These are phyloP conservation scores for Pristionchus maxplancki DNA, from an alignment of 2,888 invertebrate species.

Conservation along the genomic window DNA sequence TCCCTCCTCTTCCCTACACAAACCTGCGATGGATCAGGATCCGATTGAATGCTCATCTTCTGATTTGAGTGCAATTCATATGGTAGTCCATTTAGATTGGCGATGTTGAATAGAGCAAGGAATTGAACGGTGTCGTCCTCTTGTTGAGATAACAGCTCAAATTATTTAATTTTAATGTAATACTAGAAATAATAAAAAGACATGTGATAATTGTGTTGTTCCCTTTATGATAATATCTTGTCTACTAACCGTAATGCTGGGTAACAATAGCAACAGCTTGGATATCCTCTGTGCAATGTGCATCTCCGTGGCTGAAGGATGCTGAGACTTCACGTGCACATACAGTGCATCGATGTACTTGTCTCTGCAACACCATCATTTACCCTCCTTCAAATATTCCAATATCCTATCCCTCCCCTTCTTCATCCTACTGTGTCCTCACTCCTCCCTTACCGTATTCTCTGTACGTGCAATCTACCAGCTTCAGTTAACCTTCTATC, in stretches of 20 bases:
- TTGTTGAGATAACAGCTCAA: slow-evolving; percentile 70
- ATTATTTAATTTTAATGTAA: neutral
- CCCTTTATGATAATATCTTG: neutral
- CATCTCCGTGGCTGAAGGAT: slow-evolving; percentile 60
- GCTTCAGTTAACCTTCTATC: slow-evolving; percentile 67
- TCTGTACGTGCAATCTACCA: slow-evolving; percentile 63
- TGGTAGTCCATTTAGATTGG: slow-evolving; percentile 69
- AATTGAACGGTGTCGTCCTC: slow-evolving; percentile 72
- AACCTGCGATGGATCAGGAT: slow-evolving; percentile 11
- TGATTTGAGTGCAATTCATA: slow-evolving; percentile 67
- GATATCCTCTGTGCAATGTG: slow-evolving; percentile 64
- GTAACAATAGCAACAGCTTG: slow-evolving; percentile 63
- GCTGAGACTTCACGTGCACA: slow-evolving; percentile 65
- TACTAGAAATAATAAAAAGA: too few species aligned
- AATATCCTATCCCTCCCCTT: neutral
- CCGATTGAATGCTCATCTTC: slow-evolving; percentile 53
- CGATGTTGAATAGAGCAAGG: slow-evolving; percentile 70
- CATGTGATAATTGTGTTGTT: too few species aligned
- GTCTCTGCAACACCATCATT: slow-evolving; percentile 53
- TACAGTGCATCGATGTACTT: slow-evolving; percentile 70
- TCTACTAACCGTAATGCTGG: slow-evolving; percentile 63
- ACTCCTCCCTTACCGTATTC: slow-evolving; percentile 55
- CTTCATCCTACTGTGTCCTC: too few species aligned
- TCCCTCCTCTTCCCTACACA: neutral
- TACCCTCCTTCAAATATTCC: neutral